Evolutionary conservation across 53 echinoderm and acorn worm genomes (phyloP).

Genomic region (Holothuria scabra): DNA sequence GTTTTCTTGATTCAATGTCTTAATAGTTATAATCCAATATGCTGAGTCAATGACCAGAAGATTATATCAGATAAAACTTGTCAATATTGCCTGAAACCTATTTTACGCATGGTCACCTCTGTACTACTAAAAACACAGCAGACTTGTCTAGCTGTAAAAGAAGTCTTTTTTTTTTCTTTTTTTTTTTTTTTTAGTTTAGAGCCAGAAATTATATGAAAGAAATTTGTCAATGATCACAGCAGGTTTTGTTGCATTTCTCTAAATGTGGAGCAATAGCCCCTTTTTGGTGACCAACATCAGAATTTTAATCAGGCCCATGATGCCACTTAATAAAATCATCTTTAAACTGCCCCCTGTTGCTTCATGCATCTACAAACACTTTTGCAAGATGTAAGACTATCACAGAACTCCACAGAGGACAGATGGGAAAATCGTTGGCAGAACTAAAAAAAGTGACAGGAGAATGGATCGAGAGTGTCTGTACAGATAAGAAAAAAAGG

Average conservation of each 20-base stretch:
- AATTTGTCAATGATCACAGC: conserved; percentile 38
- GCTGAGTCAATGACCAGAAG: conserved; percentile 37
- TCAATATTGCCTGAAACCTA: conserved; percentile 43
- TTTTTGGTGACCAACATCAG: conserved; percentile 26
- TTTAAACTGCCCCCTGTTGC: conserved; percentile 27
- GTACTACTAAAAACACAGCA: conserved; percentile 17
- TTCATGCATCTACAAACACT: conserved; percentile 43
- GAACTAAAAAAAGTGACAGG: conserved; percentile 25
- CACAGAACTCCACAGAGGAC: background rate
- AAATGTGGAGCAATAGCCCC: conserved; percentile 29
- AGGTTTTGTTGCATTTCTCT: conserved; percentile 28
- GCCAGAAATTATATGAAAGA: conserved; percentile 5
- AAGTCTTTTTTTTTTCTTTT: background rate
- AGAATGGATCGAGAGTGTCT: conserved; percentile 5
- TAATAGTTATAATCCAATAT: no score
- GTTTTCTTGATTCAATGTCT: no score
- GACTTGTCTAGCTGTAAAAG: conserved; percentile 1
- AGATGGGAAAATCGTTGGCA: conserved; percentile 14
- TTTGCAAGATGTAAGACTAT: conserved; percentile 35
- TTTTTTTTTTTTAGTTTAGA: background rate
- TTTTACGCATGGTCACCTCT: conserved; percentile 40
- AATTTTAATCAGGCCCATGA: conserved; percentile 43
- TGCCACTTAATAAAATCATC: conserved; percentile 46
- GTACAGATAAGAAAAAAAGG: background rate
- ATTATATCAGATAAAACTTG: conserved; percentile 31